These are phyloP conservation scores for Drosophila greeni DNA, from an alignment of 2,888 invertebrate species.

Conservation along the genomic window DNA sequence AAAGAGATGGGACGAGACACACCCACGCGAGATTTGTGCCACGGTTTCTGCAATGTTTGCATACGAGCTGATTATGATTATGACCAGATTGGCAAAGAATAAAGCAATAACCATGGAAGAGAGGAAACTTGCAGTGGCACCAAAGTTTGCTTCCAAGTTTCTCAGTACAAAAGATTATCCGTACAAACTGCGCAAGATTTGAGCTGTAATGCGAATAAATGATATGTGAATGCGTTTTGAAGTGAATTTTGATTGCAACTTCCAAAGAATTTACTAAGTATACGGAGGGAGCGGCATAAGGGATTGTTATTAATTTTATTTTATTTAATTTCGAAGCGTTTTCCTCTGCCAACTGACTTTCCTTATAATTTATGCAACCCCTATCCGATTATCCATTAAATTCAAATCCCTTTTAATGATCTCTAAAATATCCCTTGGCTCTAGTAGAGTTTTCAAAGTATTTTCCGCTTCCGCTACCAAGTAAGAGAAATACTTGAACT, in stretches of 20 bases:
- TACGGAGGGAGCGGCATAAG: not conserved
- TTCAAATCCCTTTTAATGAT: constrained; percentile 4
- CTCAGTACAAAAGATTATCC: constrained; percentile 17
- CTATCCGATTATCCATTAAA: not conserved
- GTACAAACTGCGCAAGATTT: not conserved
- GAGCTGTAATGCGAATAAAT: constrained; percentile 28
- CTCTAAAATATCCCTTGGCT: not conserved
- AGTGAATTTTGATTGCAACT: not conserved
- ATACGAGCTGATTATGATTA: constrained; percentile 43
- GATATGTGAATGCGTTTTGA: not conserved
- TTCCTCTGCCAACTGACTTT: not conserved
- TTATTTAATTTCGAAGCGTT: not conserved
- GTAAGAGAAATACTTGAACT: not conserved
- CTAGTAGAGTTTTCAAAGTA: not conserved
- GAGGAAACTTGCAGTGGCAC: constrained; percentile 34
- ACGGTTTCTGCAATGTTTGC: constrained; percentile 35
- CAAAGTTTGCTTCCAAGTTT: constrained; percentile 18
- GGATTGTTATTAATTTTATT: too few relatives aligned
- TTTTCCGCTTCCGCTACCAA: constrained; percentile 1
- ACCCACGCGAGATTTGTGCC: constrained; percentile 21
- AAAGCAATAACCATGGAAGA: not conserved
- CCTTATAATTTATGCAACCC: not conserved
- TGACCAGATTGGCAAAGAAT: constrained; percentile 32
- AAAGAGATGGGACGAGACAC: constrained; percentile 21
- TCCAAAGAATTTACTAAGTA: not conserved